Evolutionary conservation across 2,797 vertebrate species (phyloP).

Genomic region (Huso huso): DNA sequence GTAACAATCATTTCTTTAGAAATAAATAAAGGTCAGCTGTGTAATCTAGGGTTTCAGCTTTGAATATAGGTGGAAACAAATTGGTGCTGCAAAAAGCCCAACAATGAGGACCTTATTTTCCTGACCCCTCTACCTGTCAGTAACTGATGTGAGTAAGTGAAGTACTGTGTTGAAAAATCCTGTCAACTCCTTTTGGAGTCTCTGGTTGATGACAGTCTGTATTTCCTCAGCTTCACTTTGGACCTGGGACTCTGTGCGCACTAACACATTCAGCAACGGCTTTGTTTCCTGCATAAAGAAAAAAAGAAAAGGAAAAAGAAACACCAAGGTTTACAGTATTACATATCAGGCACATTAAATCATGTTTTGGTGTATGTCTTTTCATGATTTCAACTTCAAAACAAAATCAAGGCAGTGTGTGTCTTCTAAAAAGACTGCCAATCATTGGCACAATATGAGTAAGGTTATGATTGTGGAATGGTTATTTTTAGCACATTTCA

Average conservation of each 20-base stretch:
- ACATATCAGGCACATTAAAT: conserved; percentile 1
- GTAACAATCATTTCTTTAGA: too few relatives aligned
- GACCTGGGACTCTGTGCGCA: conserved; percentile 53
- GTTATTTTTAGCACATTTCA: too few relatives aligned
- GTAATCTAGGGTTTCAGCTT: too few relatives aligned
- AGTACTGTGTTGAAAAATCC: conserved; percentile 72
- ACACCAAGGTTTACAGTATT: conserved; percentile 13
- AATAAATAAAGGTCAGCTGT: too few relatives aligned
- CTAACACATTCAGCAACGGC: conserved; percentile 57
- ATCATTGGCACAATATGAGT: too few relatives aligned
- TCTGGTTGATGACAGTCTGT: conserved; percentile 71
- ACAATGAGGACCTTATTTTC: too few relatives aligned
- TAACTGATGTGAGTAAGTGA: conserved; percentile 49
- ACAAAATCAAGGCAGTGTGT: too few relatives aligned
- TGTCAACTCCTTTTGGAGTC: conserved; percentile 80
- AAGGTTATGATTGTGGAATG: too few relatives aligned
- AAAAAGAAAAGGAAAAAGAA: conserved; percentile 14
- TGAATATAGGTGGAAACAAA: too few relatives aligned
- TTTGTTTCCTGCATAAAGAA: conserved; percentile 48
- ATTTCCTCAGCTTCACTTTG: conserved; percentile 55
- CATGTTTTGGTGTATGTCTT: not conserved
- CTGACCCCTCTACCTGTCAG: conserved; percentile 68
- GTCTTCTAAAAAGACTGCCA: too few relatives aligned
- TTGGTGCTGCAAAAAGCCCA: too few relatives aligned
- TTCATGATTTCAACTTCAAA: not conserved